Evolutionary conservation across 1,140 invertebrate species (phyloP).

Genomic region (Whitmania pigra): DNA sequence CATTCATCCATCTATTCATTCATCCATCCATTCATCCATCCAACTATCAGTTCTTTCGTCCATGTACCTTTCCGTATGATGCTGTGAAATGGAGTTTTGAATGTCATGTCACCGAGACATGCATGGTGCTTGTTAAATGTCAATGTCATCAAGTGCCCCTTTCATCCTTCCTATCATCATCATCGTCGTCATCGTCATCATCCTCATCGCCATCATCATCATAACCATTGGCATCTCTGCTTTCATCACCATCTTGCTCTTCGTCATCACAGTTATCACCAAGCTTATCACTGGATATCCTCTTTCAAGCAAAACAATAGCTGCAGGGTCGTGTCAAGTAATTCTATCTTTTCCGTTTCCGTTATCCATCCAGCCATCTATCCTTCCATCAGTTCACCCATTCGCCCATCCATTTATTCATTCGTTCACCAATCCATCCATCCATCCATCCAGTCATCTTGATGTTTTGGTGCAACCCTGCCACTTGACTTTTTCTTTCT

Average conservation of each 20-base stretch:
- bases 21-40: neutral
- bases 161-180: no score
- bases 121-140: neutral
- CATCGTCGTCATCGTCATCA: neutral
- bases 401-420: slow-evolving; percentile 20
- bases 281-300: no score
- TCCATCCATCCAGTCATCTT: no score
- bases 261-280: neutral
- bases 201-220: neutral
- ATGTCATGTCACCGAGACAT: no score
- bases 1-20: neutral
- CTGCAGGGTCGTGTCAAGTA: no score
- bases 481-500: no score
- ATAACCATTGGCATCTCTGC: neutral
- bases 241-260: neutral
- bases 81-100: neutral
- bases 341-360: neutral
- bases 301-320: no score
- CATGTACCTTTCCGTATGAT: no score
- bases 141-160: neutral
- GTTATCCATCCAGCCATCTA: no score
- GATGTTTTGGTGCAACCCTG: no score
- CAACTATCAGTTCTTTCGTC: neutral
- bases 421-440: slow-evolving; percentile 9
- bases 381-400: no score